phyloP scores from a whole-genome alignment of 2,113 vertebrate species.

The Neolamprologus brichardi region DNA sequence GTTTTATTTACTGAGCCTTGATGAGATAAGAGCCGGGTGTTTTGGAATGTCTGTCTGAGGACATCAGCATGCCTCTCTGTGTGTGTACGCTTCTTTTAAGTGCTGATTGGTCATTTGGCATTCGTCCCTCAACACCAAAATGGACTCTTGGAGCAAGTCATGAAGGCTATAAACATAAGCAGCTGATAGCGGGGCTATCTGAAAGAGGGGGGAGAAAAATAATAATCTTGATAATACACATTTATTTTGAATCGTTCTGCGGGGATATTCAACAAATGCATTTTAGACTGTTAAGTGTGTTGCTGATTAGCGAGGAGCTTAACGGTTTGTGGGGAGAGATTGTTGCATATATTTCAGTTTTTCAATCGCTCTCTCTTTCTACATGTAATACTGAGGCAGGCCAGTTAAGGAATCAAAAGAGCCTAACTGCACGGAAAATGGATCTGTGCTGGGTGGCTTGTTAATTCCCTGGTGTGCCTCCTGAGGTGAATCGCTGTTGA shows the following conservation, averaged over 20 bases:
- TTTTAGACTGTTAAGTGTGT: conserved; percentile 34
- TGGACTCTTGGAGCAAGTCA: conserved; percentile 39
- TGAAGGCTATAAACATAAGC: conserved; percentile 38
- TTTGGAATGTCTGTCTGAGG: conserved; percentile 52
- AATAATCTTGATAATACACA: conserved; percentile 19
- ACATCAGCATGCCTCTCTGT: conserved; percentile 23
- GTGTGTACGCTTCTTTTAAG: conserved; percentile 36
- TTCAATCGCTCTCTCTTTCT: neutral
- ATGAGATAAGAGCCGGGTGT: conserved; percentile 60
- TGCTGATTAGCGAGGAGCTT: neutral
- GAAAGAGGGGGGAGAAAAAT: neutral
- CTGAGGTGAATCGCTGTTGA: conserved; percentile 53
- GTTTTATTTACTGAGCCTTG: conserved; percentile 68
- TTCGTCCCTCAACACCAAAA: conserved; percentile 35
- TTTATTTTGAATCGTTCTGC: conserved; percentile 11
- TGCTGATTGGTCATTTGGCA: conserved; percentile 58
- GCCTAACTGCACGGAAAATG: conserved; percentile 41
- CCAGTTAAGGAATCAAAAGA: conserved; percentile 33
- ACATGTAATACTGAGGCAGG: neutral
- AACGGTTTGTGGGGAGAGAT: neutral
- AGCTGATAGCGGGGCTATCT: neutral
- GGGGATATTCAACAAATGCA: conserved; percentile 24
- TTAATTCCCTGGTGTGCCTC: conserved; percentile 53
- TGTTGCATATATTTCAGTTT: neutral
- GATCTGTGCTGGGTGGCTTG: conserved; percentile 52